A percentile compares a stretch with the other conserved stretches of the same genome.
Evolutionary conservation across 2,113 vertebrate genomes (phyloP).

Genomic region (Anhinga anhinga): DNA sequence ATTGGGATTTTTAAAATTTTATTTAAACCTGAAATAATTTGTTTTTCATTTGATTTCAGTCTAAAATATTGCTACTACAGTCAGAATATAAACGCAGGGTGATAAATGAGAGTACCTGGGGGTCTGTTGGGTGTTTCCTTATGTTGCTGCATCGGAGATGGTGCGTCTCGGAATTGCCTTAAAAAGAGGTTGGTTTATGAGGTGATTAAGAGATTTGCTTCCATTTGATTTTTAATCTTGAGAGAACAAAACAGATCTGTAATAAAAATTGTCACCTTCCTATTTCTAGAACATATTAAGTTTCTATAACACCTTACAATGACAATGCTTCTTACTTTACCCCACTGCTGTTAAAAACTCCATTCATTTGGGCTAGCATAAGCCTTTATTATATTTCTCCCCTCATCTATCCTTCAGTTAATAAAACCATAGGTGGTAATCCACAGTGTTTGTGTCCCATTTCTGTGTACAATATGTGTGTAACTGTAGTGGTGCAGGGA

Average conservation of each 20-base stretch:
- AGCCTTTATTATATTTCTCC: not conserved
- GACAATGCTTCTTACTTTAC: not conserved
- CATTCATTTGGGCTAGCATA: not conserved
- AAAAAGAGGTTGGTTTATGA: not conserved
- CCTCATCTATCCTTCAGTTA: not conserved
- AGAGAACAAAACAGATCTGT: not conserved
- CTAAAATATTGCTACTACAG: not conserved
- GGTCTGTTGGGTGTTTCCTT: not conserved
- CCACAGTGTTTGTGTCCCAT: constrained; percentile 12
- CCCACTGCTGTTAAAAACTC: not conserved
- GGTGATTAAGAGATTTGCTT: not conserved
- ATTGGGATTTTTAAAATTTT: fast-evolving
- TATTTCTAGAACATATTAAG: not conserved
- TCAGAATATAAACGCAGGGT: not conserved
- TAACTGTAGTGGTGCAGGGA: not conserved
- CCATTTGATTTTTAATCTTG: not conserved
- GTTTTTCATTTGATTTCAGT: not conserved
- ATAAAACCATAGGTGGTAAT: constrained; percentile 63
- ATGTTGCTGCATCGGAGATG: not conserved
- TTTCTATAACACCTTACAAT: not conserved
- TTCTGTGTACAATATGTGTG: constrained; percentile 3
- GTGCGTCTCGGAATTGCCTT: not conserved
- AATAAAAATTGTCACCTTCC: not conserved
- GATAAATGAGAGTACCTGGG: not conserved
- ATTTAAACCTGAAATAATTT: not conserved